Evolutionary conservation across 2,888 invertebrate genomes (phyloP), one percentile per base, ranked within the genome.

Genomic region (Rhimphoctona megacephalus): DNA sequence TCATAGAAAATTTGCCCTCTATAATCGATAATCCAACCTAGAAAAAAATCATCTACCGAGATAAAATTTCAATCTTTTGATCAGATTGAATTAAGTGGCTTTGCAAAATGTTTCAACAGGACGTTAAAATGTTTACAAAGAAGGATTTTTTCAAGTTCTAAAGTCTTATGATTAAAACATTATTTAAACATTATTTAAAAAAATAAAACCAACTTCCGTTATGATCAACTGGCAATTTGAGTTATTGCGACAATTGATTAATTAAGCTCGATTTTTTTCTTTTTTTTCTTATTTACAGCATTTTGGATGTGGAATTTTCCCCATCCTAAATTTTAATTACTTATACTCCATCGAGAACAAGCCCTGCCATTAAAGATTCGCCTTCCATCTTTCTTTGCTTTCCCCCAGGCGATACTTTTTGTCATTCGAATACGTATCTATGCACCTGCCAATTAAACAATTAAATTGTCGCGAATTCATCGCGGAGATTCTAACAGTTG

Each of bases 371-470:
- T 33, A 33, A 9, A 17, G 9, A 74, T 57, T 33, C 19, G n/a
- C n/a, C 57, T 22, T 39, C 64, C 5, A 22, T 61, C 33, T 57
- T 73, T 66, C 83, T 57, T 39, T 57, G 17, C 17, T n/a, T 73
- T 52, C 76, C 73, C 82, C 61, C 73, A 30, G 88, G 79, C 84
- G 57, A 80, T 87, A 61, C 73, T 83, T 86, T 85, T 85, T 79
- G 76, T 82, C 83, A 78, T 85, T 85, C 30, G 72, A 52, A 72
- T 64, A 61, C 64, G 52, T 54, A 43, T 39, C n/a, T 36, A 76
- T 54, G 46, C 64, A 81, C 85, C 85, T 81, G 81, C 86, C 91
- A 91, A 92, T 92, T 91, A 92, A 88, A 91, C 89, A 92, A 92
- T 92, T 92, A 92, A 91, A 91, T 88, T 89, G 90, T 91, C 90